Percentiles rank a stretch among this genome's conserved stretches.
phyloP scores from a whole-genome alignment of 2,113 vertebrate genomes.

The Rhodinocichla rosea region DNA sequence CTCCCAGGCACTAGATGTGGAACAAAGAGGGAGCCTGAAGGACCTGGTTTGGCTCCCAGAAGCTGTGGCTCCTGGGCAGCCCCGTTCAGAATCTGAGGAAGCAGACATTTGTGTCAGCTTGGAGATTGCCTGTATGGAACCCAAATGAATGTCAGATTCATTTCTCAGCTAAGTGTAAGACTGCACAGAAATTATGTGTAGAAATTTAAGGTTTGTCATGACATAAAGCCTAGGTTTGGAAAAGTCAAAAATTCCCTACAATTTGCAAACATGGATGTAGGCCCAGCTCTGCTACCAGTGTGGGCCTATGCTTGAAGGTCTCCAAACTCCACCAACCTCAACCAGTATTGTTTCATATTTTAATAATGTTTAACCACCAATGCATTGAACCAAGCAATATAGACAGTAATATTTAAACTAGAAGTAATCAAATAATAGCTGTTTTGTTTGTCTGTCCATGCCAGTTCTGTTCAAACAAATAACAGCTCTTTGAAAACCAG shows the following conservation, averaged over 20 bases:
- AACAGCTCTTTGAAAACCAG: not conserved
- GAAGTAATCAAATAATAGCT: not conserved
- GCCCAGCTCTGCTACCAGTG: not conserved
- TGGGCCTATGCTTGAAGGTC: not conserved
- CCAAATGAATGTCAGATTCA: not conserved
- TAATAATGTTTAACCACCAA: not conserved
- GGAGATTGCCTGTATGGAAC: not conserved
- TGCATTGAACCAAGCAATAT: not conserved
- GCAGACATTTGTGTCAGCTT: not conserved
- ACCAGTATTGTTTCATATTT: not conserved
- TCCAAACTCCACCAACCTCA: not conserved
- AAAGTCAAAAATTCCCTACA: not conserved
- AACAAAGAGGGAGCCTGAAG: slow-evolving; percentile 17
- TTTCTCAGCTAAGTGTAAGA: not conserved
- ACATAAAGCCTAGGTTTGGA: not conserved
- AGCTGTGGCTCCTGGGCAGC: not conserved
- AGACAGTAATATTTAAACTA: not conserved
- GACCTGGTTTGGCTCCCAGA: slow-evolving; percentile 12
- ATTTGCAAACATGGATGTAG: not conserved
- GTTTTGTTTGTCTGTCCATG: not conserved
- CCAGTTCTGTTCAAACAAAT: not conserved
- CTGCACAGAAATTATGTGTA: not conserved
- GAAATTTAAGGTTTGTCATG: not conserved
- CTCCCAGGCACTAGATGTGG: not conserved
- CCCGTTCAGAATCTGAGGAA: rapidly evolving